Evolutionary conservation across 2,888 invertebrate genomes (phyloP), one percentile per base, ranked within the genome.

Genomic region (Loripinus fragilis): DNA sequence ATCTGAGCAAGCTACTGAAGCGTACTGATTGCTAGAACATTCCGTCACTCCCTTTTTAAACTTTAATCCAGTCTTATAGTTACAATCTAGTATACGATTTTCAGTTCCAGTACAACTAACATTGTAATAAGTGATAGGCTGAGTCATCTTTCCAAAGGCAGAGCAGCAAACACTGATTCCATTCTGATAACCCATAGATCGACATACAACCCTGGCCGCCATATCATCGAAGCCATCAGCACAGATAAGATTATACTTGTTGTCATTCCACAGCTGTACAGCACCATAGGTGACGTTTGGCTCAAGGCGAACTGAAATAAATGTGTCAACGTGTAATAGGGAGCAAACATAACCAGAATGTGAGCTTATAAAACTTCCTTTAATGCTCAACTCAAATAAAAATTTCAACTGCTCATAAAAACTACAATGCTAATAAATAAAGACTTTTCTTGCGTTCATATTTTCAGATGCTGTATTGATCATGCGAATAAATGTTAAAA

Each of bases 111-210:
- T 76, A 50, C 90, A 90, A n/a, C 70, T 69, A 28, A 90, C 78
- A 50, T 85, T 82, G 35, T 85, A 78, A 70, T 84, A 85, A 15
- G 82, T 80, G 28, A 89, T 86, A 0, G 78, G 72, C 52, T 85
- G 85, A 7, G 74, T 76, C 85, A 85, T 81, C 1, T 78, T 71
- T 0, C 86, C 88, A 72, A 88, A 89, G 0, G 88, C 89, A 8
- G 88, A 88, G 64, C 88, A 88, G 68, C 89, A 88, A n/a, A 89
- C 85, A 77, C 89, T 88, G 33, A 89, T 84, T 20, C 89, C 89
- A 69, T 89, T 86, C 60, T 80, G 74, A 75, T 86, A 88, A 15
- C 89, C 88, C 17, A 86, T 83, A 17, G 85, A 74, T 30, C 77
- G 71, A 60, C 89, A 89, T 10, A 85, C 85, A 10, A 89, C 89